phyloP scores from a whole-genome alignment of 2,888 invertebrate genomes.

The Cantharis lateralis region DNA sequence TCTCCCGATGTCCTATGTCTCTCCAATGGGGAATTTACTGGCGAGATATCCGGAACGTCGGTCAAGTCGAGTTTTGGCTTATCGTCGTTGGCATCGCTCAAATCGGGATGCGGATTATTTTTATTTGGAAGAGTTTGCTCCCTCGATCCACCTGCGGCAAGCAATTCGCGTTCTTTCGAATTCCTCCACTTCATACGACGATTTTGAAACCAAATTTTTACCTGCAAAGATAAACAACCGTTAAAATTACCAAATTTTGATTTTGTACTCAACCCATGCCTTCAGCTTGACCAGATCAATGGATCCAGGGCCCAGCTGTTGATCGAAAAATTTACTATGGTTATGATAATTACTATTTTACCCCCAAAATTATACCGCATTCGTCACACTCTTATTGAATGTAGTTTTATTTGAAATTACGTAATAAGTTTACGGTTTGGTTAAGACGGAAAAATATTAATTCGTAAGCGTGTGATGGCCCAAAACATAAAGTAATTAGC shows the following conservation, averaged over 20 bases:
- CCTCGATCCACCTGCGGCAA: constrained; percentile 91
- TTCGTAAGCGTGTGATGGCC: neutral
- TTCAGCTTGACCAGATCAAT: too few species aligned
- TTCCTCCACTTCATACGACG: constrained; percentile 99
- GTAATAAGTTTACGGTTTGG: neutral
- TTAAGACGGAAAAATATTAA: neutral
- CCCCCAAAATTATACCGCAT: neutral
- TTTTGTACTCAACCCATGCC: too few species aligned
- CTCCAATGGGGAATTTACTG: constrained; percentile 51
- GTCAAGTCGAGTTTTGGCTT: constrained; percentile 68
- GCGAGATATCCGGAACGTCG: constrained; percentile 63
- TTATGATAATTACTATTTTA: constrained; percentile 3
- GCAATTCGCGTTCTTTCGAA: constrained; percentile 92
- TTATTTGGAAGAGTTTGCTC: constrained; percentile 96
- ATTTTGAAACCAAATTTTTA: constrained; percentile 95
- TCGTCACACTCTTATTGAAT: constrained; percentile 1
- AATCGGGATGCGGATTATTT: constrained; percentile 93
- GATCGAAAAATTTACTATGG: constrained; percentile 4
- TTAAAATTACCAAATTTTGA: neutral
- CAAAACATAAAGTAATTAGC: constrained; percentile 5
- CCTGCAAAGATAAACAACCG: constrained; percentile 58
- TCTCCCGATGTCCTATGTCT: constrained; percentile 39
- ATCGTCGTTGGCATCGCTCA: constrained; percentile 87
- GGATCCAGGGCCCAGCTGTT: neutral
- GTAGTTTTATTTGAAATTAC: neutral